These are phyloP conservation scores for Motacilla tschutschensis DNA, from an alignment of 2,113 vertebrate species.

Conservation along the genomic window DNA sequence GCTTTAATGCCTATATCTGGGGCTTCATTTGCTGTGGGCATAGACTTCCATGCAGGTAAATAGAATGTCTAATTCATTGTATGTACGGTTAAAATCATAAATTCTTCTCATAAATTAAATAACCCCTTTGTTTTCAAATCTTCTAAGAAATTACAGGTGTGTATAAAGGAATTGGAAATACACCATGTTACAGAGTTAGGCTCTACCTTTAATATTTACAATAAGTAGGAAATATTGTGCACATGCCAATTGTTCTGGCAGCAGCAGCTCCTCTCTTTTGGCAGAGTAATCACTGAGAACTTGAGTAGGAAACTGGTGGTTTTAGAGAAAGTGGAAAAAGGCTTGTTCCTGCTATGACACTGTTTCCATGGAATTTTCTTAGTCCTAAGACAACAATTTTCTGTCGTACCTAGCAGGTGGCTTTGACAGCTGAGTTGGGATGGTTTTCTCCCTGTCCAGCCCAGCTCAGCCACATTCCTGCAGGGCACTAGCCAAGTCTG, in stretches of 20 bases:
- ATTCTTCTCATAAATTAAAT: not conserved
- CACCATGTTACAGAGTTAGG: not conserved
- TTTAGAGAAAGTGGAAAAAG: not conserved
- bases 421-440: not conserved
- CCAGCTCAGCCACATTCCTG: not conserved
- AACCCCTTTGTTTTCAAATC: not conserved
- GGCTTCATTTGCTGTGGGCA: constrained; percentile 92
- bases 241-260: not conserved
- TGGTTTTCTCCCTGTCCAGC: not conserved
- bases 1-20: constrained; percentile 95
- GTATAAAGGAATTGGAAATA: not conserved
- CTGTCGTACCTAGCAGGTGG: not conserved
- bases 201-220: not conserved
- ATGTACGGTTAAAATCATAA: not conserved
- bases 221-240: not conserved
- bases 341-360: not conserved
- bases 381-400: not conserved
- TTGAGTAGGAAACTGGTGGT: not conserved
- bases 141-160: not conserved
- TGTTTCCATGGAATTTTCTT: not conserved
- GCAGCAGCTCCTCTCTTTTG: not conserved
- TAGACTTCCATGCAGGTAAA: constrained; percentile 96
- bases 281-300: not conserved
- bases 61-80: not conserved
- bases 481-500: not conserved